phyloP scores from a whole-genome alignment of 2,797 vertebrate species.

The Anomalospiza imberbis region DNA sequence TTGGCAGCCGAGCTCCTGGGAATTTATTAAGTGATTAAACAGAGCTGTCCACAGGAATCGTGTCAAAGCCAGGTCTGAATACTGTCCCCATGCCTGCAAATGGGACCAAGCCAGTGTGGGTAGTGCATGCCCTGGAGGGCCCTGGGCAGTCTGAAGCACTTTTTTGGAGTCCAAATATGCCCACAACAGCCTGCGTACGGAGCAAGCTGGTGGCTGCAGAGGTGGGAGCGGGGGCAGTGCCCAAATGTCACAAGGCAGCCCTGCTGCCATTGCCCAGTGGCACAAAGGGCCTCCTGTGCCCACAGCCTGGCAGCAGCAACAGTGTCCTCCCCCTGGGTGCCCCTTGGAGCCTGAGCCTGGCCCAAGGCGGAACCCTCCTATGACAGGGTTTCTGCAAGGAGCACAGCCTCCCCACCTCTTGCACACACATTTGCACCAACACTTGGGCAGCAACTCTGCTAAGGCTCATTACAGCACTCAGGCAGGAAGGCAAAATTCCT shows the following conservation, averaged over 20 bases:
- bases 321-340: neutral
- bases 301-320: fast-evolving
- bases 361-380: fast-evolving
- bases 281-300: conserved; percentile 39
- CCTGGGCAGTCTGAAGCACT: neutral
- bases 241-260: conserved; percentile 20
- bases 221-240: conserved; percentile 1
- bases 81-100: neutral
- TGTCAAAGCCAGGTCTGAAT: neutral
- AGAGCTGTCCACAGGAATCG: neutral
- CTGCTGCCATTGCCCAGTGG: neutral
- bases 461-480: neutral
- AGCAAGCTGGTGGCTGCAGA: neutral
- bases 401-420: neutral
- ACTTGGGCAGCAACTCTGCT: neutral
- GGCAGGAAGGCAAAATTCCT: neutral
- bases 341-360: neutral
- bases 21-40: conserved; percentile 3
- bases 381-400: neutral
- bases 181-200: neutral
- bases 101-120: neutral
- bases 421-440: neutral
- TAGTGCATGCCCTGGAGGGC: fast-evolving
- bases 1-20: neutral
- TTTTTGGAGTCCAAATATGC: neutral